Base-by-base conservation (phyloP, 2,888 invertebrate genomes). In the Caenorhabditis auriculariae region DNA sequence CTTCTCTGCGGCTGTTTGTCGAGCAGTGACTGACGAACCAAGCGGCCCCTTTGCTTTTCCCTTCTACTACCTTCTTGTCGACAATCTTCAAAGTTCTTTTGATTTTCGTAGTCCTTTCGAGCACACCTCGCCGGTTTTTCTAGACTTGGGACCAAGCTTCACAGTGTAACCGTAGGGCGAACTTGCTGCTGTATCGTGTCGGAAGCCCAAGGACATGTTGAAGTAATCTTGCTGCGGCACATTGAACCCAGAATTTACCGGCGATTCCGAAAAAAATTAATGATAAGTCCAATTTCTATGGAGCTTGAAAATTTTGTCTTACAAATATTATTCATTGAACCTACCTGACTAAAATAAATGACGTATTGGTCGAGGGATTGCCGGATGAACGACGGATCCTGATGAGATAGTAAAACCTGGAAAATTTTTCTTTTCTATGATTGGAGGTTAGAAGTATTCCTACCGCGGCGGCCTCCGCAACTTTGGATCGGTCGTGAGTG, bases 81-180 rank as follows among this genome's bases (percentile, higher is more conserved):
- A 60, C 51, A 5, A 59, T 32, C 60, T 64, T 27, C 21, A 60
- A 32, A 48, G 45, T 12, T 12, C 7, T 17, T 26, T 35, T 46
- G 17, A 46, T n/a, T 9, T 12, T 32, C 35, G 35, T n/a, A 32
- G 35, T 32, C 9, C 9, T 32, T 32, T 32, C 35, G n/a, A 32
- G 35, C 35, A 32, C 9, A 32, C 61, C 32, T 37, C 27, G 41
- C 51, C 58, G 17, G 19, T 43, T 21, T 21, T 19, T 27, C 42
- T 42, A 2, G 63, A 60, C 24, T 71, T 49, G 4, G 60, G 55
- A 7, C 74, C 77, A 54, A 76, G 49, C 57, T 71, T 68, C 7
- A 77, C 77, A 5, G 78, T 69, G 56, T 79, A 80, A 23, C 79
- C 80, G 55, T 80, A 80, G 6, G 80, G 80, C 24, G 75, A 76